Evolutionary conservation across 2,113 vertebrate genomes (phyloP), one percentile per base, ranked within the genome.

Genomic region (Lutjanus erythropterus): DNA sequence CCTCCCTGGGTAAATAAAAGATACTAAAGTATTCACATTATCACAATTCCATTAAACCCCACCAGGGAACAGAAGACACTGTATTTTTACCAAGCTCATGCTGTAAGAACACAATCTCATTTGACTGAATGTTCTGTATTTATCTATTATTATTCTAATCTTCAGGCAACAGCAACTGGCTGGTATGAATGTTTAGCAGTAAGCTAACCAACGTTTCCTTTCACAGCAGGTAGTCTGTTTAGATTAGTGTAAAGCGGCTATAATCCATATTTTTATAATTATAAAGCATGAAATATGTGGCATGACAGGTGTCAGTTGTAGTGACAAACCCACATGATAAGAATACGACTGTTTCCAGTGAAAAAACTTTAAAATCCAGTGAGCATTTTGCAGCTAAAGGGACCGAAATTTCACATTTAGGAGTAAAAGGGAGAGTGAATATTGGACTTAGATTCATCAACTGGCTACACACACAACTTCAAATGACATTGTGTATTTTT

Each of bases 1-100:
- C 44, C 23, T 80, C 59, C n/a, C 18, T 61, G 58, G 44, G 62
- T 60, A 69, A 85, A 41, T 71, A 72, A 67, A 71, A 52, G n/a
- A 12, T 16, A 75, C 29, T 10, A 16, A 49, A 69, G 41, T 61
- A 33, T 49, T 78, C 21, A 55, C 23, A 61, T 41, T 59, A 74
- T 42, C 47, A 37, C 55, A 52, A 55, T 73, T 69, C 50, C 47
- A 70, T 74, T 62, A 64, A 78, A 64, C 25, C 61, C 56, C 55
- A 62, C 27, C 23, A 68, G 64, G 10, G 31, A 59, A 74, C 46
- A 58, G 39, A 39, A 41, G 47, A 59, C n/a, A 56, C 60, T 83
- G 72, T 53, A 59, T 79, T 75, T 19, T 75, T 19, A 53, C 46
- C 39, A 21, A 71, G 44, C 29, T 7, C 35, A 37, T 61, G 44